Conservation (phyloP, 2,888 invertebrate genomes). For the Athrips mouffetella region DNA sequence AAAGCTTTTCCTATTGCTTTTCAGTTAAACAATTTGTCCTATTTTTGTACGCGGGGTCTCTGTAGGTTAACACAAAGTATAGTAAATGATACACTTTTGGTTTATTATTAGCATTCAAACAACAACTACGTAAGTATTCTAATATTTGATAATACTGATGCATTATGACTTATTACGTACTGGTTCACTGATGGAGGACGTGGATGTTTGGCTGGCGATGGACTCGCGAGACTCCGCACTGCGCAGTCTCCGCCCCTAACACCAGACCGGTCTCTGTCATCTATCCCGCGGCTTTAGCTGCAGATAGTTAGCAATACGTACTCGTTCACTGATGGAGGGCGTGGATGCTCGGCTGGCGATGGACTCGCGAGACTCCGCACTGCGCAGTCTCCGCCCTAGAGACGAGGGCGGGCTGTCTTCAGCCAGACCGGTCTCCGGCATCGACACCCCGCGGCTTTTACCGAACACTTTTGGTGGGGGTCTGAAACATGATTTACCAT, state of each 20-base stretch:
- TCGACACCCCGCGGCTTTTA: slow-evolving; percentile 74
- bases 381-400: slow-evolving; percentile 59
- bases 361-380: slow-evolving; percentile 69
- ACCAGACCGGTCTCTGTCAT: slow-evolving; percentile 77
- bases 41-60: no score
- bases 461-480: slow-evolving; percentile 82
- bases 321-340: slow-evolving; percentile 73
- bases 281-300: slow-evolving; percentile 72
- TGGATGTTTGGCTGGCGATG: slow-evolving; percentile 69
- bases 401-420: slow-evolving; percentile 74
- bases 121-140: no score
- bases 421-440: slow-evolving; percentile 76
- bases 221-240: slow-evolving; percentile 71
- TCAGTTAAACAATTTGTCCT: no score
- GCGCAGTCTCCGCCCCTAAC: slow-evolving; percentile 60
- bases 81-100: no score
- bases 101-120: no score
- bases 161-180: no score
- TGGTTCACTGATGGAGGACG: slow-evolving; percentile 73
- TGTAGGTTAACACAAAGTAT: no score
- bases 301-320: slow-evolving; percentile 35
- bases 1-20: no score
- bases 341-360: slow-evolving; percentile 72
- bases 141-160: no score
- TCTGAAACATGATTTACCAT: no score